A percentile compares a stretch with the other conserved stretches of the same genome.
Conservation (phyloP, 2,888 invertebrate genomes). For the Malthinus seriepunctatus region DNA sequence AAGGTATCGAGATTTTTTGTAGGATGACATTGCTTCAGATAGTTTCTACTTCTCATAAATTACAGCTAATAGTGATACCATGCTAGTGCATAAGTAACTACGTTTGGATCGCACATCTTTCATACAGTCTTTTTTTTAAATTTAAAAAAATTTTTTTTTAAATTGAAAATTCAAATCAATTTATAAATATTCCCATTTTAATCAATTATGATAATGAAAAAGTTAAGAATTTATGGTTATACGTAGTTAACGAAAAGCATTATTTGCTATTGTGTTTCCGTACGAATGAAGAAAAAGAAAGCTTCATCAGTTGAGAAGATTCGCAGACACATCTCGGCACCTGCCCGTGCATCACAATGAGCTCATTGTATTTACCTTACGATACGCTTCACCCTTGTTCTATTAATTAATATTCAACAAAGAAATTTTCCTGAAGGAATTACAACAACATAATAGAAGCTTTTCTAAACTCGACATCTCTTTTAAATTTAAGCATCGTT, state of each 20-base stretch:
- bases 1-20: too few relatives aligned
- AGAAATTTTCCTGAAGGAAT: slow-evolving; percentile 30
- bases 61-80: too few relatives aligned
- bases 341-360: slow-evolving; percentile 46
- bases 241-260: neutral
- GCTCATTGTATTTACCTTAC: slow-evolving; percentile 41
- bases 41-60: too few relatives aligned
- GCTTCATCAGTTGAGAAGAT: slow-evolving; percentile 42
- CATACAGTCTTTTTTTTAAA: too few relatives aligned
- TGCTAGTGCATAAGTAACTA: too few relatives aligned
- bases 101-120: too few relatives aligned
- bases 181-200: slow-evolving; percentile 1
- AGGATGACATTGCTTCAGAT: too few relatives aligned
- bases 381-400: slow-evolving; percentile 34
- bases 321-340: slow-evolving; percentile 45
- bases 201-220: slow-evolving; percentile 12
- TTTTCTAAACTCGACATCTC: slow-evolving; percentile 13
- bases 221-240: slow-evolving; percentile 3
- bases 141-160: too few relatives aligned
- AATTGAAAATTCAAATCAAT: too few relatives aligned
- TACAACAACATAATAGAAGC: slow-evolving; percentile 28
- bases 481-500: slow-evolving; percentile 11
- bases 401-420: slow-evolving; percentile 39
- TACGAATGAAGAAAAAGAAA: slow-evolving; percentile 32
- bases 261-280: slow-evolving; percentile 18